phyloP scores from a whole-genome alignment of 2,888 invertebrate species.

The Luperina nickerlii region DNA sequence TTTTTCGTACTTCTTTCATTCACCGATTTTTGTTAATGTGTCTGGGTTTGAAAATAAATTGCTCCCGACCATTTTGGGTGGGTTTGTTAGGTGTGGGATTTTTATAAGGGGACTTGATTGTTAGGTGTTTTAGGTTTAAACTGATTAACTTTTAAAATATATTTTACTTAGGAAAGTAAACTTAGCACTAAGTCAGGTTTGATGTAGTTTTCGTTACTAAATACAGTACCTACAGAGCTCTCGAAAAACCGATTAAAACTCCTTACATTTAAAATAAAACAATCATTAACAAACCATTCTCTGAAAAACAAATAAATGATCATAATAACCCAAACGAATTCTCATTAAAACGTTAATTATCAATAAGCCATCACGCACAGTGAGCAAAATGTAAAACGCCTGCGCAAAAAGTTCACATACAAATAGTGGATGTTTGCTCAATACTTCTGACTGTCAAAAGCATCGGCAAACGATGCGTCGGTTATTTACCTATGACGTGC shows the following conservation, averaged over 20 bases:
- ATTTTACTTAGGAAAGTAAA: neutral
- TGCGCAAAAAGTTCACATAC: conserved; percentile 69
- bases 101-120: conserved; percentile 30
- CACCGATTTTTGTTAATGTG: conserved; percentile 88
- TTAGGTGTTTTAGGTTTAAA: conserved; percentile 3
- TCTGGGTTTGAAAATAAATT: conserved; percentile 88
- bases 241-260: neutral
- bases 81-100: conserved; percentile 58
- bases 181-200: no score
- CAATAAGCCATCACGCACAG: conserved; percentile 29
- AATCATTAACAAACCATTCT: neutral
- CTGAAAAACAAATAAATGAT: conserved; percentile 7
- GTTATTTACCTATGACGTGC: conserved; percentile 82
- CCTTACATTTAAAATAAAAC: neutral
- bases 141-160: conserved; percentile 19
- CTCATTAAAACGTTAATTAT: conserved; percentile 27
- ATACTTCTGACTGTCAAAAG: conserved; percentile 85
- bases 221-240: neutral
- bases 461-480: conserved; percentile 82
- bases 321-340: conserved; percentile 1
- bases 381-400: conserved; percentile 53
- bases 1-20: conserved; percentile 85
- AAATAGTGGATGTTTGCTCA: conserved; percentile 82
- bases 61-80: conserved; percentile 79
- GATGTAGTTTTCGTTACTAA: neutral